A percentile compares a stretch with the other conserved stretches of the same genome.
Evolutionary conservation across 2,888 invertebrate species (phyloP).

Genomic region (Cheilosia soror): DNA sequence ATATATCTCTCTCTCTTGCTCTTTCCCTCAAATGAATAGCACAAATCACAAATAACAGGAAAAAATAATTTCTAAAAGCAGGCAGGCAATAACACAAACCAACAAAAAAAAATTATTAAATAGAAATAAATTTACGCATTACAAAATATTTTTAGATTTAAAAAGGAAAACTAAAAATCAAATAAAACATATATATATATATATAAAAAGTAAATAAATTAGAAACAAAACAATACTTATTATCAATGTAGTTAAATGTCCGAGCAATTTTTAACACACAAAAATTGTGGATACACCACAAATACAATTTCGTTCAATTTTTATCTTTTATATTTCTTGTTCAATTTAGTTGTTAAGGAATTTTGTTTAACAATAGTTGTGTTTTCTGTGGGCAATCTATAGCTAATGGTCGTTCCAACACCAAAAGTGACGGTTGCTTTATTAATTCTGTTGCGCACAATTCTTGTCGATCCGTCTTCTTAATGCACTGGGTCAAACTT

Average conservation of each 20-base stretch:
- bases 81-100: slow-evolving; percentile 58
- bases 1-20: slow-evolving; percentile 15
- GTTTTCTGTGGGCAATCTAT: too few species aligned
- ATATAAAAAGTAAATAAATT: slow-evolving; percentile 45
- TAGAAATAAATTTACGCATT: slow-evolving; percentile 30
- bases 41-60: slow-evolving; percentile 60
- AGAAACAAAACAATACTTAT: slow-evolving; percentile 63
- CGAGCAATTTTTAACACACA: slow-evolving; percentile 61
- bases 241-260: slow-evolving; percentile 74
- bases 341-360: slow-evolving; percentile 48
- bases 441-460: too few species aligned
- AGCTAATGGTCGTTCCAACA: too few species aligned
- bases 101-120: slow-evolving; percentile 42
- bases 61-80: slow-evolving; percentile 44
- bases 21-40: slow-evolving; percentile 33
- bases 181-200: slow-evolving; percentile 43
- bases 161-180: slow-evolving; percentile 22
- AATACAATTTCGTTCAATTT: slow-evolving; percentile 36
- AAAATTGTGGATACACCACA: slow-evolving; percentile 17
- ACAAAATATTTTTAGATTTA: slow-evolving; percentile 49
- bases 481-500: too few species aligned
- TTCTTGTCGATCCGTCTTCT: too few species aligned
- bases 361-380: slow-evolving; percentile 12
- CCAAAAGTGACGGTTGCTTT: too few species aligned
- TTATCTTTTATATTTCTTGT: slow-evolving; percentile 40